Conservation (phyloP, 2,113 vertebrate species). For the Bagarius yarrelli region DNA sequence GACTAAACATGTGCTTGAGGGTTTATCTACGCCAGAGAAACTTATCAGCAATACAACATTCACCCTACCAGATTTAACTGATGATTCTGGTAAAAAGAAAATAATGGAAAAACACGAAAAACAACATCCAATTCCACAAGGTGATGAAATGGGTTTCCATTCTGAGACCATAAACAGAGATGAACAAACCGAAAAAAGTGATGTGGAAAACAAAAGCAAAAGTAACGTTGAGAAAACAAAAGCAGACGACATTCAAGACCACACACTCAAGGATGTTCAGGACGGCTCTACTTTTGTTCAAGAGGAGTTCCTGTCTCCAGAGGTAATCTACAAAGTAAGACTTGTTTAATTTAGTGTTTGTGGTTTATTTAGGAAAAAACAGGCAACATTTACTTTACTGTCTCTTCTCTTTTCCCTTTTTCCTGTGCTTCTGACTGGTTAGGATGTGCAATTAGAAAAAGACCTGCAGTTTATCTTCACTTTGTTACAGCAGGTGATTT, state of each 20-base stretch:
- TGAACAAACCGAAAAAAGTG: background rate
- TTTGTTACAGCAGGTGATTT: constrained; percentile 62
- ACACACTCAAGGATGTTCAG: background rate
- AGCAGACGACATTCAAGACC: constrained; percentile 14
- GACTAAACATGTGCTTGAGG: constrained; percentile 63
- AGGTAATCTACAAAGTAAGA: constrained; percentile 66
- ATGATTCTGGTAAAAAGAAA: background rate
- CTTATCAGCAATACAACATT: background rate
- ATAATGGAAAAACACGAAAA: background rate
- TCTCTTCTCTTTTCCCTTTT: constrained; percentile 30
- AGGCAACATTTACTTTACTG: constrained; percentile 4
- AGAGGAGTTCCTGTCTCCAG: constrained; percentile 56
- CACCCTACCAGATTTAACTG: background rate
- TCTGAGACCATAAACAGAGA: background rate
- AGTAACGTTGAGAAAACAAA: background rate
- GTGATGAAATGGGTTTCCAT: constrained; percentile 6
- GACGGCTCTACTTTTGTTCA: constrained; percentile 26
- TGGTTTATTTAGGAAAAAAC: background rate
- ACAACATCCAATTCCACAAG: background rate
- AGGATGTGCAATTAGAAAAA: constrained; percentile 57
- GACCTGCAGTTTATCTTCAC: constrained; percentile 54
- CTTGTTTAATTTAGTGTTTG: background rate
- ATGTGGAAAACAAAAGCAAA: constrained; percentile 10
- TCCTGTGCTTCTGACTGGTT: constrained; percentile 37
- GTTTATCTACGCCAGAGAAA: constrained; percentile 58